Evolutionary conservation across 2,888 invertebrate genomes (phyloP).

Genomic region (Gasteruption jaculator): DNA sequence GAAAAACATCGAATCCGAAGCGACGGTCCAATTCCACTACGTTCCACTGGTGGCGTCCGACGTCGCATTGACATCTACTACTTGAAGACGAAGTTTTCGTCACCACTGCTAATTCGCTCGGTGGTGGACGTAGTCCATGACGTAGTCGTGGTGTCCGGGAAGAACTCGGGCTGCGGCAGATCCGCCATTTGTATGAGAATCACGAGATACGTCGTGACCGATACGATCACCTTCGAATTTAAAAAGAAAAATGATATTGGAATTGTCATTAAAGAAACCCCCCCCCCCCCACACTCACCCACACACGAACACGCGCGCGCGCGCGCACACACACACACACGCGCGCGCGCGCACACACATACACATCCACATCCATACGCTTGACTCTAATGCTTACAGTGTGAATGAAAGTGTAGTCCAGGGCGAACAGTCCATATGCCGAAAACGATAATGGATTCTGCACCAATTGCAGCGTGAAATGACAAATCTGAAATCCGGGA

Average conservation of each 20-base stretch:
- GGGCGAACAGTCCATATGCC: conserved; percentile 33
- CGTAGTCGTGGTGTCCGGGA: conserved; percentile 2
- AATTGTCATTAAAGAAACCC: neutral
- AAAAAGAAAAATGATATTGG: conserved; percentile 2
- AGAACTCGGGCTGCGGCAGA: neutral
- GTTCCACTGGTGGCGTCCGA: neutral
- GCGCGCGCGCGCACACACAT: too few species aligned
- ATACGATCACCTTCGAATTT: conserved; percentile 32
- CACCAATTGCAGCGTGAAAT: conserved; percentile 35
- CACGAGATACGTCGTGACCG: conserved; percentile 37
- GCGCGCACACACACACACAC: too few species aligned
- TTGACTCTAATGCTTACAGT: too few species aligned
- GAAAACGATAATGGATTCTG: conserved; percentile 35
- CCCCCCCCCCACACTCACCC: too few species aligned
- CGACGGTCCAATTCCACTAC: too few species aligned
- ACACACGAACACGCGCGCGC: too few species aligned
- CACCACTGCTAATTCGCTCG: neutral
- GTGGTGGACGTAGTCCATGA: neutral
- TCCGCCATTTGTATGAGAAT: conserved; percentile 35
- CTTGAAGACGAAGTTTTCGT: neutral
- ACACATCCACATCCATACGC: too few species aligned
- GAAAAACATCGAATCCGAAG: too few species aligned
- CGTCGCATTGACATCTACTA: neutral
- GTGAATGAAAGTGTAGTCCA: conserved; percentile 32
- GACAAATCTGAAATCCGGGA: conserved; percentile 28